phyloP scores from a whole-genome alignment of 2,888 invertebrate genomes.

The Patella depressa region DNA sequence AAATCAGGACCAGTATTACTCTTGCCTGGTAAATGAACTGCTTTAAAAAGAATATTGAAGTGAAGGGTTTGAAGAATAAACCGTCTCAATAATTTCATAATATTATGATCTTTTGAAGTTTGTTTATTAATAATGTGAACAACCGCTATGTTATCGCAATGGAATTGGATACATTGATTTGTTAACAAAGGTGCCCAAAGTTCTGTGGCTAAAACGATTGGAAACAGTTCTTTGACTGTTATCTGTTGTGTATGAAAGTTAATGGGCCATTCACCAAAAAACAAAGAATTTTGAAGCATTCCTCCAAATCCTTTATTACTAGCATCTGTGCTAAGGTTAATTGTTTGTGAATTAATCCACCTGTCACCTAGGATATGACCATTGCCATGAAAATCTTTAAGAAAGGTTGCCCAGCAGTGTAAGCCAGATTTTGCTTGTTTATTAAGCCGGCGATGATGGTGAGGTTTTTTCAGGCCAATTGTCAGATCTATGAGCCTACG shows the following conservation, averaged over 20 bases:
- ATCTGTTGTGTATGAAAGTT: neutral
- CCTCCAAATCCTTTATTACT: constrained; percentile 18
- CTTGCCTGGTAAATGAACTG: neutral
- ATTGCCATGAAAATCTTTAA: constrained; percentile 2
- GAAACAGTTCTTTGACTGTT: no score
- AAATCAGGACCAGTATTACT: no score
- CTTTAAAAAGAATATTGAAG: no score
- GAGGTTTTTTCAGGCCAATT: neutral
- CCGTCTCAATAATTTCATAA: no score
- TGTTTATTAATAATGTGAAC: no score
- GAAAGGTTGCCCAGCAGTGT: neutral
- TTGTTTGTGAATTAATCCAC: constrained; percentile 14
- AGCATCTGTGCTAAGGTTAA: constrained; percentile 21
- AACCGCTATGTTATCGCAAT: no score
- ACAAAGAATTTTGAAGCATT: constrained; percentile 17
- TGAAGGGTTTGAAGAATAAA: no score
- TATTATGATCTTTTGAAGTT: no score
- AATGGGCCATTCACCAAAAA: constrained; percentile 13
- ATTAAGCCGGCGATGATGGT: neutral
- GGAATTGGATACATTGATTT: no score
- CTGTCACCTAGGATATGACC: neutral
- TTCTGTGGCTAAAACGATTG: no score
- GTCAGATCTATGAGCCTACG: constrained; percentile 25
- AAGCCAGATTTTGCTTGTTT: neutral
- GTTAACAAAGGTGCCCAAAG: no score